phyloP scores from a whole-genome alignment of 2,797 vertebrate genomes.

The Steatocranus sp. region DNA sequence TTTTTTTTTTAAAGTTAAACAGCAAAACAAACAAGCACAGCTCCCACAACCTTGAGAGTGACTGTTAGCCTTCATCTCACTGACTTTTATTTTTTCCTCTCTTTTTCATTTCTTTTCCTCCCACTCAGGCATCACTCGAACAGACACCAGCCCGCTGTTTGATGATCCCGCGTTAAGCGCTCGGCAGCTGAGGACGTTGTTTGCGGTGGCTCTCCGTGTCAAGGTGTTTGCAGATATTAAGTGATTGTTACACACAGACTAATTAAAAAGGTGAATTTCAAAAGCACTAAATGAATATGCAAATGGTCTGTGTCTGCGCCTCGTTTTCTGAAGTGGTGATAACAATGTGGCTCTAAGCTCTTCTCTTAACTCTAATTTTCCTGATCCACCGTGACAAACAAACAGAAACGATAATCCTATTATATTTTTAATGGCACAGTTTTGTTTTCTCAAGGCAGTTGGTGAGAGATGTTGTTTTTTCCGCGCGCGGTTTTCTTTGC shows the following conservation, averaged over 20 bases:
- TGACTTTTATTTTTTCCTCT: not conserved
- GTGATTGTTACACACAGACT: conserved; percentile 65
- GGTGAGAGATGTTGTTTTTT: conserved; percentile 53
- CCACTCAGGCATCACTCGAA: conserved; percentile 62
- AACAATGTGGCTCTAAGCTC: conserved; percentile 80
- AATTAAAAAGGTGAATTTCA: conserved; percentile 80
- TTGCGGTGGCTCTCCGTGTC: conserved; percentile 43
- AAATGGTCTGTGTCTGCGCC: conserved; percentile 69
- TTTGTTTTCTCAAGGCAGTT: conserved; percentile 76
- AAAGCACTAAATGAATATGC: conserved; percentile 80
- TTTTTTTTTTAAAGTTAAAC: conserved; percentile 2
- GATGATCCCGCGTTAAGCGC: conserved; percentile 52
- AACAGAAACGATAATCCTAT: conserved; percentile 85
- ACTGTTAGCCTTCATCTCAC: conserved; percentile 53
- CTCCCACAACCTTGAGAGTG: conserved; percentile 42
- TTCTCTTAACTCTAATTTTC: conserved; percentile 80
- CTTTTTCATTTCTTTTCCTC: conserved; percentile 45
- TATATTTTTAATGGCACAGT: conserved; percentile 78
- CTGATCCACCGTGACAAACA: conserved; percentile 85
- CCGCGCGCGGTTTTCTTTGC: conserved; percentile 37
- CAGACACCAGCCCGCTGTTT: conserved; percentile 50
- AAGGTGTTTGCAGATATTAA: conserved; percentile 68
- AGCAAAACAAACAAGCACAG: conserved; percentile 39
- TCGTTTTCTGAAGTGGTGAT: conserved; percentile 74
- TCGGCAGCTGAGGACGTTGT: conserved; percentile 33